Percentiles rank a stretch among this genome's conserved stretches.
Evolutionary conservation across 2,888 invertebrate genomes (phyloP).

Genomic region (Steinernema hermaphroditum): DNA sequence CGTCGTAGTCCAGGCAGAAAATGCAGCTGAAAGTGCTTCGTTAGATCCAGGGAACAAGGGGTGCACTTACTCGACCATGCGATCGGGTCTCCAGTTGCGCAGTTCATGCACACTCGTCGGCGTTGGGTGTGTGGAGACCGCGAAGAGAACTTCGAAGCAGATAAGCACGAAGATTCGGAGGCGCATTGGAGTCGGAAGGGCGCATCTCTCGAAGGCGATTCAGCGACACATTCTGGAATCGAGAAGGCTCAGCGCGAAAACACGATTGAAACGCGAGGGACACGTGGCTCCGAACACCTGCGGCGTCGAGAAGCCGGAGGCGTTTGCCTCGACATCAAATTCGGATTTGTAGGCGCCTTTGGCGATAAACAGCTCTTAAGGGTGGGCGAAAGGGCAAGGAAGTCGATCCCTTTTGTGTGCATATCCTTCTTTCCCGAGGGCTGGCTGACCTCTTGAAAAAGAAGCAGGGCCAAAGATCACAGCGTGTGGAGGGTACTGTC

Average conservation of each 20-base stretch:
- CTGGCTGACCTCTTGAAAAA: too few relatives aligned
- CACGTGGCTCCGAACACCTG: too few relatives aligned
- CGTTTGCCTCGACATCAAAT: too few relatives aligned
- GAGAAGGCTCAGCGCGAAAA: neutral
- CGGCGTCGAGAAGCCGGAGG: too few relatives aligned
- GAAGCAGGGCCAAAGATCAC: too few relatives aligned
- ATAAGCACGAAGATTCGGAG: neutral
- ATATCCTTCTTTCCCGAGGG: too few relatives aligned
- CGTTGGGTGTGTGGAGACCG: neutral
- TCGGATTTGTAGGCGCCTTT: too few relatives aligned
- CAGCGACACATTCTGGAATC: neutral
- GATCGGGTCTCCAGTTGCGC: conserved; percentile 10
- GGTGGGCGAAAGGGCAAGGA: too few relatives aligned
- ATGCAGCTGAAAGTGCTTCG: conserved; percentile 38
- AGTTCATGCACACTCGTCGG: neutral
- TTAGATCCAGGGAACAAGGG: neutral
- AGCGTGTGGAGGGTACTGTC: too few relatives aligned
- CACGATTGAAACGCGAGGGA: too few relatives aligned
- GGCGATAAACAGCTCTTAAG: too few relatives aligned
- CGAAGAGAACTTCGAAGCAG: neutral
- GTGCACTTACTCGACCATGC: conserved; percentile 18
- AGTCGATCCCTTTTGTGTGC: too few relatives aligned
- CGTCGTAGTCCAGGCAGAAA: conserved; percentile 47
- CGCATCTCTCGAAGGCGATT: conserved; percentile 5
- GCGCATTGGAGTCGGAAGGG: neutral